A percentile compares a stretch with the other conserved stretches of the same genome.
Conservation (phyloP, 2,113 vertebrate species). For the Lontra canadensis region DNA sequence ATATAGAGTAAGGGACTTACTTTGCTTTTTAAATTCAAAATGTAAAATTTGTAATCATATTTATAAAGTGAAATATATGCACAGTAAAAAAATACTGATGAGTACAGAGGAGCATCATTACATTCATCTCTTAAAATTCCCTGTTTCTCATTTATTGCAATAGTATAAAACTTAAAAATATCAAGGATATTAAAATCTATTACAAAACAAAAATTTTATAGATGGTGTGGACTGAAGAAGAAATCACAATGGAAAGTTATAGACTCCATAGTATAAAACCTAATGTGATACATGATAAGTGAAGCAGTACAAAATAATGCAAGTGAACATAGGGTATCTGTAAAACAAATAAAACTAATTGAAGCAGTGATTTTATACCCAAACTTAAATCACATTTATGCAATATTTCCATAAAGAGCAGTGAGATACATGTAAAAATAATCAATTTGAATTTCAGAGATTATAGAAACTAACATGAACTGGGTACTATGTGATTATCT, state of each 20-base stretch:
- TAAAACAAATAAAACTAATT: background rate
- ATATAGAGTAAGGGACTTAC: background rate
- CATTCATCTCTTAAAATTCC: background rate
- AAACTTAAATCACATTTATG: background rate
- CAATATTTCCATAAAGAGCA: background rate
- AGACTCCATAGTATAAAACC: background rate
- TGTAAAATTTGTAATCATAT: background rate
- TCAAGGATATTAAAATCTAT: background rate
- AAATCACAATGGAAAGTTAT: background rate
- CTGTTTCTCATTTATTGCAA: background rate
- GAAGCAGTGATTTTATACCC: background rate
- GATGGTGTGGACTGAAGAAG: background rate
- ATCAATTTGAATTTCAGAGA: background rate
- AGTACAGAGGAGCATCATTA: background rate
- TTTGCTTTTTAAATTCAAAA: background rate
- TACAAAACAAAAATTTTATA: background rate
- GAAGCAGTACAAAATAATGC: background rate
- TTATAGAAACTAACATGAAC: background rate
- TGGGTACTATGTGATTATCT: background rate
- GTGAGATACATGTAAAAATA: background rate
- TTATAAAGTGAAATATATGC: background rate
- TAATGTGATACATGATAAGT: background rate
- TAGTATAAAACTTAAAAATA: conserved; percentile 11
- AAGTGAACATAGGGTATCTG: background rate
- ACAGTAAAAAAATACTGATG: background rate